These are phyloP conservation scores for Stichopus horrens DNA, from an alignment of 53 echinoderm and acorn worm genomes.

Conservation along the genomic window DNA sequence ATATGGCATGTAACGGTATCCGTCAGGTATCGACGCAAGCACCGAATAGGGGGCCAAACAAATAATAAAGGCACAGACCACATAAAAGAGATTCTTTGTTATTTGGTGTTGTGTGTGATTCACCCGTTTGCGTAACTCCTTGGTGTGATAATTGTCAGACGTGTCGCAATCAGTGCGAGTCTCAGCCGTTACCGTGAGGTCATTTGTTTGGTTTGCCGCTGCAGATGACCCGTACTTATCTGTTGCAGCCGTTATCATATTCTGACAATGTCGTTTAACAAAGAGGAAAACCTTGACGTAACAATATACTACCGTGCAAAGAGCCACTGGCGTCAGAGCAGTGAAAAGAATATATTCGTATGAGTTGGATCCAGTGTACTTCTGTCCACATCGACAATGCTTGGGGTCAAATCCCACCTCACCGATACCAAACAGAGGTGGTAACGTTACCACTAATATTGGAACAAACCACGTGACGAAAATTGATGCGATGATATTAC, in stretches of 20 bases:
- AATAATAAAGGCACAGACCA: conserved; percentile 76
- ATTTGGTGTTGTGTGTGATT: conserved; percentile 57
- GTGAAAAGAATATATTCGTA: conserved; percentile 67
- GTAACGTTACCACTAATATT: conserved; percentile 52
- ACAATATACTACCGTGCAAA: conserved; percentile 69
- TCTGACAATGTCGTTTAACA: conserved; percentile 65
- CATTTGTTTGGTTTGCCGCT: not conserved
- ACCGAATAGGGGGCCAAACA: conserved; percentile 79
- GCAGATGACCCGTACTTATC: not conserved
- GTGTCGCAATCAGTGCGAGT: not conserved
- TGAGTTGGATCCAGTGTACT: conserved; percentile 55
- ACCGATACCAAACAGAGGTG: conserved; percentile 64
- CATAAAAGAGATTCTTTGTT: conserved; percentile 82
- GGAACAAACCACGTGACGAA: conserved; percentile 75
- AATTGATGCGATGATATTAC: conserved; percentile 63
- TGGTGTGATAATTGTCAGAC: not conserved
- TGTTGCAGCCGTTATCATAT: conserved; percentile 42
- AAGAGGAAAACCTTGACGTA: conserved; percentile 71
- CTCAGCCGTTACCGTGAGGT: not conserved
- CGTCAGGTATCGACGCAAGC: conserved; percentile 61
- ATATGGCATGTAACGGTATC: conserved; percentile 67
- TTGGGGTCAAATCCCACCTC: conserved; percentile 78
- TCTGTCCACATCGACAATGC: conserved; percentile 73
- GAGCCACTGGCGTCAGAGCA: conserved; percentile 66
- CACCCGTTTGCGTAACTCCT: conserved; percentile 38